phyloP scores from a whole-genome alignment of 2,797 vertebrate genomes.

The Melopsittacus undulatus region DNA sequence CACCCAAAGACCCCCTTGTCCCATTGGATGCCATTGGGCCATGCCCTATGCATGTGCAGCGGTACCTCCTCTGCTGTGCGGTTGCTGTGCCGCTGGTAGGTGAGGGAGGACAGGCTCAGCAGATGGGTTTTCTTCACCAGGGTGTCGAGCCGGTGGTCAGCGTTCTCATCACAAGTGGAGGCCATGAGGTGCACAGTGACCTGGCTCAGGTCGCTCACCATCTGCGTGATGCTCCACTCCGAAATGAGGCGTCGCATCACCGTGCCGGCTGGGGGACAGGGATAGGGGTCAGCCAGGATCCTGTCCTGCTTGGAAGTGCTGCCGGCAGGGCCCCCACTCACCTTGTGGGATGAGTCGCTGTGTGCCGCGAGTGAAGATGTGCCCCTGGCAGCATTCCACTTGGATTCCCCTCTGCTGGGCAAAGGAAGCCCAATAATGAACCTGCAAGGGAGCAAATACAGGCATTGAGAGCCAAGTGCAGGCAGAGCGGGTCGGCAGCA shows the following conservation, averaged over 20 bases:
- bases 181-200: slow-evolving; percentile 97
- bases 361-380: slow-evolving; percentile 92
- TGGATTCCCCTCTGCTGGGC: slow-evolving; percentile 97
- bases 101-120: slow-evolving; percentile 93
- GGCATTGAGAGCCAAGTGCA: not conserved
- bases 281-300: not conserved
- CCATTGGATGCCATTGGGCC: not conserved
- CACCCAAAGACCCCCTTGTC: not conserved
- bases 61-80: slow-evolving; percentile 87
- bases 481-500: not conserved
- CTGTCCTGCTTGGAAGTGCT: not conserved
- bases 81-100: slow-evolving; percentile 94
- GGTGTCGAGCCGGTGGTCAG: slow-evolving; percentile 90
- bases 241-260: slow-evolving; percentile 98
- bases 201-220: slow-evolving; percentile 94
- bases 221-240: slow-evolving; percentile 98
- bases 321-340: slow-evolving; percentile 42
- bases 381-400: slow-evolving; percentile 92
- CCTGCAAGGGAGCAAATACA: slow-evolving; percentile 73
- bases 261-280: slow-evolving; percentile 84
- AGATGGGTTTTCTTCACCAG: slow-evolving; percentile 97
- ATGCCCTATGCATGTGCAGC: accelerated
- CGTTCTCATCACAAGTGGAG: slow-evolving; percentile 92
- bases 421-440: slow-evolving; percentile 98
- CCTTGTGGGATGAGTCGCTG: slow-evolving; percentile 97